phyloP scores from a whole-genome alignment of 1,140 invertebrate genomes.

The Epicauta chinensis region DNA sequence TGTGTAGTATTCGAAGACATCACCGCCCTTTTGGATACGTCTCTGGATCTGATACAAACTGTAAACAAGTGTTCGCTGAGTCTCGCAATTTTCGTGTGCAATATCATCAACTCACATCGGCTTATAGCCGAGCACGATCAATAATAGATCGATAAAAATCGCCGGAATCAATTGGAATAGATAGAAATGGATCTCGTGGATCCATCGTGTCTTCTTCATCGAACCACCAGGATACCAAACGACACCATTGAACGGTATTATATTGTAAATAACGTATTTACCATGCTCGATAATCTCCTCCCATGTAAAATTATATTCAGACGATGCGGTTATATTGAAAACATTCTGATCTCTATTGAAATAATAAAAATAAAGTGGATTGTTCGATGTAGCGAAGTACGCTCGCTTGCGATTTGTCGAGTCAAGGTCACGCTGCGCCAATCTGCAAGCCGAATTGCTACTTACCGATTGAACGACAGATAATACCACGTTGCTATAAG shows the following conservation, averaged over 20 bases:
- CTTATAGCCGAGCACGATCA: conserved; percentile 47
- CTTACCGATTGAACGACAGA: no score
- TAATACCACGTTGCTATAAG: conserved; percentile 51
- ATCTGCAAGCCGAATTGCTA: no score
- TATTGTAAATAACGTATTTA: conserved; percentile 40
- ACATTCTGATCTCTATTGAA: conserved; percentile 38
- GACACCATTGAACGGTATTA: conserved; percentile 42
- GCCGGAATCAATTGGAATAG: conserved; percentile 53
- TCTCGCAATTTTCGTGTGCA: neutral
- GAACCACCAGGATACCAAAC: conserved; percentile 50
- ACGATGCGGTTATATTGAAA: conserved; percentile 60
- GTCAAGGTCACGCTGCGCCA: no score
- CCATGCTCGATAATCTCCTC: conserved; percentile 56
- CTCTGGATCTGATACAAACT: conserved; percentile 30
- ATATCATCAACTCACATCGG: conserved; percentile 44
- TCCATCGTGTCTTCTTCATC: conserved; percentile 47
- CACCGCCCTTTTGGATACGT: conserved; percentile 42
- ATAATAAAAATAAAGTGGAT: neutral
- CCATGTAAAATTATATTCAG: conserved; percentile 67
- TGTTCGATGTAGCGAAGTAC: conserved; percentile 5
- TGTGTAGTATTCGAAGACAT: conserved; percentile 46
- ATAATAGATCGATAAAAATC: conserved; percentile 47
- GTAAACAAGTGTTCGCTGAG: conserved; percentile 1
- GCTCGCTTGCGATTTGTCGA: no score
- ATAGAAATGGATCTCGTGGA: conserved; percentile 49